Evolutionary conservation across 1,140 invertebrate species (phyloP), one percentile per base, ranked within the genome.

Genomic region (Globodera ellingtonae): DNA sequence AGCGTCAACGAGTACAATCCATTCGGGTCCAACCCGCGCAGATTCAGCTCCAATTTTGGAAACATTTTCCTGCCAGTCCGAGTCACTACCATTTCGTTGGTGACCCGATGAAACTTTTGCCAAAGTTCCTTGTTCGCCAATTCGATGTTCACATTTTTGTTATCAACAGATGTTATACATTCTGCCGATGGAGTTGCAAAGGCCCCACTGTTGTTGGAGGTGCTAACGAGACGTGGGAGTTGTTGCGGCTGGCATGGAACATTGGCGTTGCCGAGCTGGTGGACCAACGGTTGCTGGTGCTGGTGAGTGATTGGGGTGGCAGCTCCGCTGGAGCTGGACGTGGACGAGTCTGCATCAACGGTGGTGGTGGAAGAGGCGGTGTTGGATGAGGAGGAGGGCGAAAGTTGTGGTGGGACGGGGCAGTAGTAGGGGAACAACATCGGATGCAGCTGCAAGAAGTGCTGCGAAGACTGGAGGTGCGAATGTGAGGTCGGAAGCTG

Each of bases 51-150:
- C 48, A 83, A 62, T 59, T 83, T 83, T 3, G 82, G 82, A 56
- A 83, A 83, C 83, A 83, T 83, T 74, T 83, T 83, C 24, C 82
- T 85, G 50, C 79, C 80, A 4, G 56, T 48, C 65, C 50, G 80
- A 13, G 62, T 82, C 15, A 82, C 80, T 35, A 82, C 81, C 81
- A 82, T 82, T 65, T 82, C 81, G 67, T 82, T 82, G 7, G 62
- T 84, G 48, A 82, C 15, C 48, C 48, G 66, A 44, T 84, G 75
- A 59, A 82, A 82, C 35, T 74, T 76, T 44, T 83, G 24, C 81
- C 81, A 82, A 21, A 82, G 71, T 18, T 82, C 47, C 21, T 21
- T 50, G 67, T 82, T 83, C 4, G 81, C 59, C 62, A 82, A 72
- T 65, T 81, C 66, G 24, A 81, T 67, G 6, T 48, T 77, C n/a